Evolutionary conservation across 92 coral and sea anemone species (phyloP).

Genomic region (Porites evermanni): DNA sequence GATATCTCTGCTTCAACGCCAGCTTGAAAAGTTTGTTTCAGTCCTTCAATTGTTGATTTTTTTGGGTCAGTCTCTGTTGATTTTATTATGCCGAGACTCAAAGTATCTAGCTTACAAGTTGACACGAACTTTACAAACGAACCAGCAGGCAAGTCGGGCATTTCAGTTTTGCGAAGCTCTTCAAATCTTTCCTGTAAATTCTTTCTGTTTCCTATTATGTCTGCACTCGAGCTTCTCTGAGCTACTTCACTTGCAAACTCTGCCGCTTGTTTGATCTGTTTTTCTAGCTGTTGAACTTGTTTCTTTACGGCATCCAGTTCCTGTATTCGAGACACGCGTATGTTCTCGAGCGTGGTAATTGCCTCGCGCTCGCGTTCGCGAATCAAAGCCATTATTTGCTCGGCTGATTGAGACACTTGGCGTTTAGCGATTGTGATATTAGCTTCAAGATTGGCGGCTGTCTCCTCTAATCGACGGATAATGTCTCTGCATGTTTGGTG

Average conservation of each 20-base stretch:
- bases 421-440: neutral
- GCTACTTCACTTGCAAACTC: slow-evolving; percentile 1
- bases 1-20: neutral
- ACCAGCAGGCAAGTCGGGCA: neutral
- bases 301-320: neutral
- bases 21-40: neutral
- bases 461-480: neutral
- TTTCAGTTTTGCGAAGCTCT: neutral
- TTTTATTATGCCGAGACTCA: neutral
- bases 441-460: neutral
- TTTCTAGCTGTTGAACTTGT: slow-evolving; percentile 1
- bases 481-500: neutral
- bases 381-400: slow-evolving; percentile 1
- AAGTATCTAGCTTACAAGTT: neutral
- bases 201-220: slow-evolving; percentile 5
- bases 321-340: slow-evolving; percentile 15
- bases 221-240: slow-evolving; percentile 2
- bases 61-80: neutral
- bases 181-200: neutral
- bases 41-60: neutral
- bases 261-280: slow-evolving; percentile 13
- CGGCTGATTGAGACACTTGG: slow-evolving; percentile 3
- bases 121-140: slow-evolving; percentile 5
- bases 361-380: slow-evolving; percentile 17
- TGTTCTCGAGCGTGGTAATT: slow-evolving; percentile 13